Base-by-base conservation (phyloP, 2,113 vertebrate species). In the Leptobrachium ailaonicum region DNA sequence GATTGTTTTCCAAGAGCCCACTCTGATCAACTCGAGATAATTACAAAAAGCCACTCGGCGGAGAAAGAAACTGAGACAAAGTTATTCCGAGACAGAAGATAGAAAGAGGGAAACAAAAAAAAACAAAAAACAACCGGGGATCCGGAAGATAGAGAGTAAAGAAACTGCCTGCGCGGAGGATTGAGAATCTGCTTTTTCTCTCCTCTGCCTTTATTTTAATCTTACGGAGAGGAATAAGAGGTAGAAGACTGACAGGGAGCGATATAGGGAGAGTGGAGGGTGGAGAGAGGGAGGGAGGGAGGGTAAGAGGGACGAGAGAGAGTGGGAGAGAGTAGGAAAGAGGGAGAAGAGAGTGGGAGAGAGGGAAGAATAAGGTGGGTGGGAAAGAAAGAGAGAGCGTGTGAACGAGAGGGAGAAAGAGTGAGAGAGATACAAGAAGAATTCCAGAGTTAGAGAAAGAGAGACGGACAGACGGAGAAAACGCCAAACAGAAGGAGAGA, bases 191-290 rank as follows among this genome's bases (percentile, higher is more conserved):
- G 20, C 54, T 20, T 58, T 66, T 13, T 58, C 47, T 41, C 56
- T 63, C n/a, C 67, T 58, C 75, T 42, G 67, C 41, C 47, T 54
- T 54, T 71, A 69, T 70, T 40, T 10, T 73, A 64, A 72, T 79
- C 77, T 73, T 70, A 79, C 40, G 70, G 60, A 79, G 44, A 50
- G 68, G 6, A 71, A 20, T 42, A 32, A 77, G 76, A 20, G 53
- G 64, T 40, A 75, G 73, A 50, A 32, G 47, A 50, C 47, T 50
- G 47, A 50, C 47, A 50, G 47, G 4, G 8, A 50, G 47, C 47
- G 8, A 8, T 4, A 50, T 4, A 50, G 47, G 4, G 47, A 45
- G 47, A 32, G 10, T 6, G 40, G 47, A 42, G 42, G 56, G 63
- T 2, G 10, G 71, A 73, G 41, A 62, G 72, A 8, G 68, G 32